Evolutionary conservation across 2,113 vertebrate genomes (phyloP), one percentile per base, ranked within the genome.

Genomic region (Malurus alboscapulatus): DNA sequence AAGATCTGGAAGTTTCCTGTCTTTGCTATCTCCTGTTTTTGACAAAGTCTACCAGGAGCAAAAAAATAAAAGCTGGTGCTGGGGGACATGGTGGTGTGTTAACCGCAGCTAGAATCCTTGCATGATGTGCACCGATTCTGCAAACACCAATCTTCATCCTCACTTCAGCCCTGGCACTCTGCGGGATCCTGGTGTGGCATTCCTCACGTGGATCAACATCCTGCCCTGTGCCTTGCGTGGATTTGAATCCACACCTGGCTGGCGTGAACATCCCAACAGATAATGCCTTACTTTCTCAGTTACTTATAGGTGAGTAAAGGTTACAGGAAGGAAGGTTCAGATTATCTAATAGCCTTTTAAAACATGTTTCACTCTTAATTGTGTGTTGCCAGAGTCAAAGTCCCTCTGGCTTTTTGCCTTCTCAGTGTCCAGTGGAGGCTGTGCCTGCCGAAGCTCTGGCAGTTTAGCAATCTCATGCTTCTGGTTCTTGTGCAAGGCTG

Each of bases 181-280:
- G 1, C 1, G n/a, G 29, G 22, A 17, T 14, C 47, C 55, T 25
- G 9, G 5, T 15, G 6, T 7, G 66, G 21, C 1, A 1, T 12
- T 76, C 20, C 53, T 62, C 71, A 3, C 2, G 36, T 3, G 2
- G 22, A 24, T 34, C 59, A 57, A 32, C 36, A 20, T 38, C 36
- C 2, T 57, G 65, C 67, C 51, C 57, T 5, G 30, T 38, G 17
- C 21, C 66, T 44, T 25, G 13, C 2, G 0, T 21, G 59, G 38
- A 50, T 55, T 67, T 45, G 34, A 91, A 63, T 15, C 42, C 61
- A 17, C 53, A 55, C 22, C 51, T n/a, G 57, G 16, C 68, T 42
- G 58, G 15, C 2, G 5, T 3, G 2, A 78, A 48, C 11, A 5
- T 4, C 24, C 9, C 1, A 53, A 55, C 68, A 71, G 68, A 16